Conservation (phyloP, 2,888 invertebrate species). For the Cabera pusaria region DNA sequence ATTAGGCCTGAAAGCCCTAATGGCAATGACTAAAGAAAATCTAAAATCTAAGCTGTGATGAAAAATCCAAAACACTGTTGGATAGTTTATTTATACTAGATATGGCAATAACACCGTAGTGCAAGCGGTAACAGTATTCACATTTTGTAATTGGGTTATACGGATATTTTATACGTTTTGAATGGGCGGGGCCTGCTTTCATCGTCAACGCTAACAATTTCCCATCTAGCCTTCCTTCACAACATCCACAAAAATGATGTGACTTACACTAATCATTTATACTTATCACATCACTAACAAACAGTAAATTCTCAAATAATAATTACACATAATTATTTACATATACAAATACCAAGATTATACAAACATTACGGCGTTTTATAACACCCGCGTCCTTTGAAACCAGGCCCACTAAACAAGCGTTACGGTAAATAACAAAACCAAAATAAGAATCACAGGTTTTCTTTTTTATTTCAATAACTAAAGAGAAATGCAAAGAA, state of each 20-base stretch:
- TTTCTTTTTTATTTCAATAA: slow-evolving; percentile 76
- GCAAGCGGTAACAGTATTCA: slow-evolving; percentile 20
- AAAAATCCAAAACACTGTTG: slow-evolving; percentile 28
- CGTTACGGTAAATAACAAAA: slow-evolving; percentile 46
- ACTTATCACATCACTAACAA: too few relatives aligned
- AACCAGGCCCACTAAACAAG: slow-evolving; percentile 9
- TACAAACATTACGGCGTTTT: too few relatives aligned
- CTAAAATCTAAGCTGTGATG: slow-evolving; percentile 47
- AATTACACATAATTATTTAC: too few relatives aligned
- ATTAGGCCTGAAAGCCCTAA: slow-evolving; percentile 47
- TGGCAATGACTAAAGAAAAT: slow-evolving; percentile 50
- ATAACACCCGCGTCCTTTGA: neutral
- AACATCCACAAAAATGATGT: too few relatives aligned
- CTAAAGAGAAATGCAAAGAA: slow-evolving; percentile 81
- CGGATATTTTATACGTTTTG: slow-evolving; percentile 10
- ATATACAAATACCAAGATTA: too few relatives aligned
- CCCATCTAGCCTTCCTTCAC: too few relatives aligned
- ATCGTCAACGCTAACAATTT: neutral
- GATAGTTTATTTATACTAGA: slow-evolving; percentile 35
- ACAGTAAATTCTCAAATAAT: neutral
- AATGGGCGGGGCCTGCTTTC: slow-evolving; percentile 4
- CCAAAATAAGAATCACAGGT: slow-evolving; percentile 78
- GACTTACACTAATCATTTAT: too few relatives aligned
- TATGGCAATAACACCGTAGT: slow-evolving; percentile 27
- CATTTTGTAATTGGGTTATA: slow-evolving; percentile 28